Evolutionary conservation across 2,888 invertebrate species (phyloP).

Genomic region (Melieria picta): DNA sequence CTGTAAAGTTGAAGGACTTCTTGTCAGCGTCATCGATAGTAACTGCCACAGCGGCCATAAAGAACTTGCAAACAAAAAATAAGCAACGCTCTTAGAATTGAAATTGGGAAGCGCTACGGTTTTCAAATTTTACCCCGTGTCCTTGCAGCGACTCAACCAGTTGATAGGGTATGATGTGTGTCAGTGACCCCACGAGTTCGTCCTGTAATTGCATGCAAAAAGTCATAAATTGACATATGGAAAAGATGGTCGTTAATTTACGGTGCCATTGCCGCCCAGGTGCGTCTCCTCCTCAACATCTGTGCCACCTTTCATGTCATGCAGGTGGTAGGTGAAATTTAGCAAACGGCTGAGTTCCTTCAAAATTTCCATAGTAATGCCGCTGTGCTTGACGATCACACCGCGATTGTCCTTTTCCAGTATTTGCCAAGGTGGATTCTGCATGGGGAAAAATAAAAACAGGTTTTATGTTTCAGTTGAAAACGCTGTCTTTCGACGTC

Average conservation of each 20-base stretch:
- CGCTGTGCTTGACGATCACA: slow-evolving; percentile 69
- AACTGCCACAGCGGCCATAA: slow-evolving; percentile 62
- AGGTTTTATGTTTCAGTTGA: neutral
- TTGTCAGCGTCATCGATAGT: slow-evolving; percentile 61
- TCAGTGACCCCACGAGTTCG: slow-evolving; percentile 57
- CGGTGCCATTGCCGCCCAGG: slow-evolving; percentile 52
- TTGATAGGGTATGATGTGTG: slow-evolving; percentile 55
- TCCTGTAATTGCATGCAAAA: slow-evolving; percentile 43
- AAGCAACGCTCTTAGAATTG: neutral
- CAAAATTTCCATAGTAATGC: slow-evolving; percentile 83
- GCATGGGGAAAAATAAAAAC: slow-evolving; percentile 5
- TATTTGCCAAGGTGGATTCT: slow-evolving; percentile 93
- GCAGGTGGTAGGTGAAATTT: slow-evolving; percentile 75
- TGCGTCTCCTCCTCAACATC: slow-evolving; percentile 41
- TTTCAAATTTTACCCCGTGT: slow-evolving; percentile 46
- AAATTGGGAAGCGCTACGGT: slow-evolving; percentile 1
- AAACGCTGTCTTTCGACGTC: neutral
- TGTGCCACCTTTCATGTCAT: slow-evolving; percentile 48
- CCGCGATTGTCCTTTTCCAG: slow-evolving; percentile 70
- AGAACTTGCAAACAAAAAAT: slow-evolving; percentile 46
- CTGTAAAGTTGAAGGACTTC: slow-evolving; percentile 78
- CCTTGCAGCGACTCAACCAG: slow-evolving; percentile 55
- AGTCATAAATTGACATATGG: neutral
- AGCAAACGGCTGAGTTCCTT: slow-evolving; percentile 78
- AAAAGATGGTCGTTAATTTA: slow-evolving; percentile 34